Percentiles rank a stretch among this genome's conserved stretches.
Evolutionary conservation across 2,113 vertebrate genomes (phyloP).

Genomic region (Oncorhynchus tshawytscha): DNA sequence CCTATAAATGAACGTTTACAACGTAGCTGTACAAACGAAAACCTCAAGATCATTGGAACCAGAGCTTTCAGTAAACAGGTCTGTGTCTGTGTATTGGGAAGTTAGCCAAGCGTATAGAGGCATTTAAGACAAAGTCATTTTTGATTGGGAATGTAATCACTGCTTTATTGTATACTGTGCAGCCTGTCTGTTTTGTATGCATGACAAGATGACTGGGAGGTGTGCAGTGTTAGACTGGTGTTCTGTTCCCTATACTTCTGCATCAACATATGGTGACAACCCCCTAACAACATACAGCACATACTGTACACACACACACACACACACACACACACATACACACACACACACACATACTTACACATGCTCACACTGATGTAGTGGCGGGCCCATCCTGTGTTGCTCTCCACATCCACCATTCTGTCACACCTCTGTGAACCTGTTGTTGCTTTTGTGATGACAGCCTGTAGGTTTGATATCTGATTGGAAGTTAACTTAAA

Average conservation of each 20-base stretch:
- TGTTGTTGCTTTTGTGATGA: too few species aligned
- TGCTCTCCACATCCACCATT: too few species aligned
- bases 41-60: neutral
- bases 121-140: neutral
- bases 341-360: neutral
- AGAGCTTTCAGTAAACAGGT: constrained; percentile 26
- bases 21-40: neutral
- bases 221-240: neutral
- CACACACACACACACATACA: too few species aligned
- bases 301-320: neutral
- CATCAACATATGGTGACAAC: neutral
- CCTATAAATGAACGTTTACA: too few species aligned
- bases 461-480: too few species aligned
- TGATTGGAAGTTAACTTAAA: too few species aligned
- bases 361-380: neutral
- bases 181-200: constrained; percentile 33
- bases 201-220: neutral
- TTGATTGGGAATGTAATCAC: constrained; percentile 34
- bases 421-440: too few species aligned
- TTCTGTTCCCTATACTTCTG: neutral
- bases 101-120: constrained; percentile 60
- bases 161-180: constrained; percentile 30
- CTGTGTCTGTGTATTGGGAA: constrained; percentile 58
- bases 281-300: too few species aligned
- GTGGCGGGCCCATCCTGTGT: neutral